Evolutionary conservation across 2,888 invertebrate genomes (phyloP).

Genomic region (Lithophane leautieri): DNA sequence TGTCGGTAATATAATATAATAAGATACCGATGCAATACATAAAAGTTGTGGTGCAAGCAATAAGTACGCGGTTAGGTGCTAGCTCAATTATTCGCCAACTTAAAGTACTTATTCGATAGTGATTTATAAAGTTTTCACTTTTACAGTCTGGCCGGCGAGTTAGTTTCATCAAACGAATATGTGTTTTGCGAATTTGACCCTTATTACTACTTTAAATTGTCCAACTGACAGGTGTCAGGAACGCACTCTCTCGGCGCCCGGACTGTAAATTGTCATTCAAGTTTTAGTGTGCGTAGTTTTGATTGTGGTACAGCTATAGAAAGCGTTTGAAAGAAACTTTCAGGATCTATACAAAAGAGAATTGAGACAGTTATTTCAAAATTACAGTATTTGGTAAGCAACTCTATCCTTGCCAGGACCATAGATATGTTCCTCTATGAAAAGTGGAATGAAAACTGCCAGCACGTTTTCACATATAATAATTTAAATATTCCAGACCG

Average conservation of each 20-base stretch:
- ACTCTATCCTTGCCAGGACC: no score
- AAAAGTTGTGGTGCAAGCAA: not conserved
- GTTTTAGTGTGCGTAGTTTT: not conserved
- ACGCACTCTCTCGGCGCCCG: no score
- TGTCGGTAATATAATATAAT: not conserved
- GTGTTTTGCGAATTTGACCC: no score
- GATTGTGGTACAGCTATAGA: not conserved
- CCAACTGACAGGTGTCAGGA: no score
- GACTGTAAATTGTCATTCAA: no score
- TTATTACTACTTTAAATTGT: no score
- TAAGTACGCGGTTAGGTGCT: no score
- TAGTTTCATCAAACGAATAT: no score
- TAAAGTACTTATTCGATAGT: no score
- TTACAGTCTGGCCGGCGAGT: no score
- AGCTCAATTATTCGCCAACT: not conserved
- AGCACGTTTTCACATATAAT: not conserved
- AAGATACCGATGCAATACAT: not conserved
- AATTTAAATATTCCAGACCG: not conserved
- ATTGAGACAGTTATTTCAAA: not conserved
- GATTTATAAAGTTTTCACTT: no score
- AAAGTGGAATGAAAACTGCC: not conserved
- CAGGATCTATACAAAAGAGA: not conserved
- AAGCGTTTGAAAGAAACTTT: not conserved
- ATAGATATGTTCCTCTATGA: not conserved
- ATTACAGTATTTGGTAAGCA: not conserved